Conservation (phyloP, 2,888 invertebrate genomes). For the Gnatocerus cornutus region DNA sequence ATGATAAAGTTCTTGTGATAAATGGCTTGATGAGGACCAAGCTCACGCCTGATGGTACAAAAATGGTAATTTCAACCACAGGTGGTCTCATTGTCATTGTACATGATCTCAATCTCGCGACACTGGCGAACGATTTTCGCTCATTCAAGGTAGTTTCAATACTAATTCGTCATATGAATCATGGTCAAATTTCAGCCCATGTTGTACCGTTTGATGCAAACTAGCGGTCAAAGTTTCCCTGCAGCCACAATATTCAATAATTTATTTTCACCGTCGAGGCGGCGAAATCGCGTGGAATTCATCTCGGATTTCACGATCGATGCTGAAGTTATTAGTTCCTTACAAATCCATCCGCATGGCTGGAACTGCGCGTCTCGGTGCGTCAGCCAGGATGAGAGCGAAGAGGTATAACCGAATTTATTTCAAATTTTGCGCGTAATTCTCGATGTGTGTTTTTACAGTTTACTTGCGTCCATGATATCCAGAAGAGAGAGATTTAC, state of each 20-base stretch:
- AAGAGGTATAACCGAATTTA: slow-evolving; percentile 81
- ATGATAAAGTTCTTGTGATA: slow-evolving; percentile 89
- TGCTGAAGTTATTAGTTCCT: slow-evolving; percentile 91
- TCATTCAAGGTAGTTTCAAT: slow-evolving; percentile 88
- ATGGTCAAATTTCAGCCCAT: slow-evolving; percentile 81
- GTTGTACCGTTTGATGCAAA: slow-evolving; percentile 91
- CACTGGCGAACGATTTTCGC: slow-evolving; percentile 85
- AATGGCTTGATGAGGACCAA: slow-evolving; percentile 90
- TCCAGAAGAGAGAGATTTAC: slow-evolving; percentile 78
- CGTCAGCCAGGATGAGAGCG: slow-evolving; percentile 87
- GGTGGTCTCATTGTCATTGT: slow-evolving; percentile 92
- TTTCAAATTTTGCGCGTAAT: too few relatives aligned
- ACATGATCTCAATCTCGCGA: slow-evolving; percentile 88
- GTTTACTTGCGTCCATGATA: slow-evolving; percentile 84
- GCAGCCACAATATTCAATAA: slow-evolving; percentile 87
- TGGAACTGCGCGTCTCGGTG: slow-evolving; percentile 93
- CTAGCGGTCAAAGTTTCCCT: slow-evolving; percentile 87
- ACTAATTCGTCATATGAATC: neutral
- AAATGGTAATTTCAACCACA: slow-evolving; percentile 93
- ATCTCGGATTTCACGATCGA: slow-evolving; percentile 95
- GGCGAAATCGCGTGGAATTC: slow-evolving; percentile 90
- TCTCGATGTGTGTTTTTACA: neutral
- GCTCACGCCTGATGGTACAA: slow-evolving; percentile 87
- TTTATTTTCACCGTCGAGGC: slow-evolving; percentile 82
- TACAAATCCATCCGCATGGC: slow-evolving; percentile 91